phyloP scores from a whole-genome alignment of 1,140 invertebrate genomes.

The Tribolium castaneum region DNA sequence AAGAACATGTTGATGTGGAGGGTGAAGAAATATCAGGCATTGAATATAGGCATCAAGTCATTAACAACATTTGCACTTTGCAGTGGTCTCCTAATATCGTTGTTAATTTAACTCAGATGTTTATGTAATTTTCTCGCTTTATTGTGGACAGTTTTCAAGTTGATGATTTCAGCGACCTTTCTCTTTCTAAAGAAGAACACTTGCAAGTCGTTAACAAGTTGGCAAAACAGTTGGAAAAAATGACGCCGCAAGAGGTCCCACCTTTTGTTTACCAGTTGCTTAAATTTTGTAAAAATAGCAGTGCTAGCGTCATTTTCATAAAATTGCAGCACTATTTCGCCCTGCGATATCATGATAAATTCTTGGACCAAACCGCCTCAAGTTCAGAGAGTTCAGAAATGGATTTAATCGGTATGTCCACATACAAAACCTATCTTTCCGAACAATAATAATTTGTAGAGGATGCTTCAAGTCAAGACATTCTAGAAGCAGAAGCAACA shows the following conservation, averaged over 20 bases:
- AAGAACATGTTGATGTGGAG: conserved; percentile 60
- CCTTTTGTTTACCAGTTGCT: conserved; percentile 65
- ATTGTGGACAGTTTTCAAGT: neutral
- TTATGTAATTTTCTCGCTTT: conserved; percentile 58
- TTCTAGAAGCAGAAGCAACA: conserved; percentile 66
- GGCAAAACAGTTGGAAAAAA: conserved; percentile 61
- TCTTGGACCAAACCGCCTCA: conserved; percentile 36
- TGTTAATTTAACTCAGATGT: conserved; percentile 64
- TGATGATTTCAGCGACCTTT: conserved; percentile 55
- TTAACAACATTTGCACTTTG: conserved; percentile 61
- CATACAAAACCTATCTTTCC: conserved; percentile 2
- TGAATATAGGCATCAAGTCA: conserved; percentile 62
- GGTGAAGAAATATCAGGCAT: conserved; percentile 60
- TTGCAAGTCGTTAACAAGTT: conserved; percentile 64
- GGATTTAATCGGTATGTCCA: conserved; percentile 63
- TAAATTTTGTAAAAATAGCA: conserved; percentile 62
- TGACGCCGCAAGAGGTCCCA: conserved; percentile 65
- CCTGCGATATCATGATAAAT: conserved; percentile 63
- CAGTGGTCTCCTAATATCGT: conserved; percentile 62
- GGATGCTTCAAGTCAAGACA: conserved; percentile 59
- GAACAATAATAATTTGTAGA: conserved; percentile 55
- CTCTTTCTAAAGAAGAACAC: conserved; percentile 62
- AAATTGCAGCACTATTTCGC: conserved; percentile 65
- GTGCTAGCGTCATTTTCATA: conserved; percentile 60
- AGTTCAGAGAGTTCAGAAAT: conserved; percentile 59